Conservation (phyloP, 2,888 invertebrate genomes). For the Trichacis sp. region DNA sequence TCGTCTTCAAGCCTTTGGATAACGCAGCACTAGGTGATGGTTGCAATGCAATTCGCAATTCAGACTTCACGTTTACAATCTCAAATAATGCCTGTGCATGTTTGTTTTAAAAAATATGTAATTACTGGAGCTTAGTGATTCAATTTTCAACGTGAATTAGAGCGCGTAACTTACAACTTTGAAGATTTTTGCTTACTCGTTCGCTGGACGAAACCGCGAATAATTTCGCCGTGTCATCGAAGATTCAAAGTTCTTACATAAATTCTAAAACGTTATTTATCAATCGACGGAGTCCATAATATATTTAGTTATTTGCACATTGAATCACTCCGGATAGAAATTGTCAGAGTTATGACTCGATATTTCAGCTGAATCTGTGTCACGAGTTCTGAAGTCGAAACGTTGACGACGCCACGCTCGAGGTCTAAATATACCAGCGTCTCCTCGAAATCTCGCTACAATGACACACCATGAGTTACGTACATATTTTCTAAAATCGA, state of each 20-base stretch:
- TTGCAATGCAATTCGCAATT: neutral
- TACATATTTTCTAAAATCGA: neutral
- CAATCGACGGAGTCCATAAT: neutral
- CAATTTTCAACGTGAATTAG: too few species aligned
- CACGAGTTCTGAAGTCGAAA: slow-evolving; percentile 13
- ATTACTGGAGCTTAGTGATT: too few species aligned
- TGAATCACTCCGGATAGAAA: neutral
- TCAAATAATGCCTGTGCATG: too few species aligned
- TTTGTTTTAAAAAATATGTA: too few species aligned
- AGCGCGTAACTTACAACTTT: too few species aligned
- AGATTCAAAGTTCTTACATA: neutral
- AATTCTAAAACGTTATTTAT: neutral
- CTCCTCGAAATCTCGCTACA: slow-evolving; percentile 11
- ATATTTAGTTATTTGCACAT: neutral
- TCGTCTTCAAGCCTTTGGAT: neutral
- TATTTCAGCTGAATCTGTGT: slow-evolving; percentile 18
- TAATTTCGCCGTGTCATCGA: neutral
- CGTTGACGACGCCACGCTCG: slow-evolving; percentile 10
- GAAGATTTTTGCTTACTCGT: too few species aligned
- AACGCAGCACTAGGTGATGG: neutral
- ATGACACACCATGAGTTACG: neutral
- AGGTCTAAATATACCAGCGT: slow-evolving; percentile 23
- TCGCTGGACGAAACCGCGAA: too few species aligned
- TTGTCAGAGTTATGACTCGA: slow-evolving; percentile 4
- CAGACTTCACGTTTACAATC: too few species aligned